Conservation (phyloP, 2,797 vertebrate species). For the Fistularia tabacaria region DNA sequence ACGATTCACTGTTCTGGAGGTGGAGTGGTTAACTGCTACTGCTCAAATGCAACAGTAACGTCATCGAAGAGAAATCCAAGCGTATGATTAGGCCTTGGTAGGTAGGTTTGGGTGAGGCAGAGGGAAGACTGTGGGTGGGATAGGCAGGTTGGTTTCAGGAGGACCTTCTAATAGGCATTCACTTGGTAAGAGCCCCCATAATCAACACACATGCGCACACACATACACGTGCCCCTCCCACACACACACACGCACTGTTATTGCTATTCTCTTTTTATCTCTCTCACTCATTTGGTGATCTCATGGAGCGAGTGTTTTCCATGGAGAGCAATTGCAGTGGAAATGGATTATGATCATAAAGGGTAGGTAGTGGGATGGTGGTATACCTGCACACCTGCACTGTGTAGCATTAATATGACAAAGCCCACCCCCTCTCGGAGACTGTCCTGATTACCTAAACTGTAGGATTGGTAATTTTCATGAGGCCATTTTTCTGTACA, state of each 20-base stretch:
- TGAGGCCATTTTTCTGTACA: conserved; percentile 15
- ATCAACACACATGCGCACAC: conserved; percentile 16
- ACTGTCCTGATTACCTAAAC: conserved; percentile 42
- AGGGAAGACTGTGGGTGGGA: conserved; percentile 59
- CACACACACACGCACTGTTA: conserved; percentile 12
- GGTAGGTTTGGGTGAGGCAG: conserved; percentile 51
- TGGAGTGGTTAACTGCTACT: conserved; percentile 45
- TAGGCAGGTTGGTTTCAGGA: conserved; percentile 52
- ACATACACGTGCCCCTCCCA: no score
- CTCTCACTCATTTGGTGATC: conserved; percentile 60
- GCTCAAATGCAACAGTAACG: conserved; percentile 42
- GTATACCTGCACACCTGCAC: conserved; percentile 37
- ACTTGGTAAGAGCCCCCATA: conserved; percentile 40
- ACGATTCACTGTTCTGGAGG: conserved; percentile 54
- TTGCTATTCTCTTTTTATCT: conserved; percentile 38
- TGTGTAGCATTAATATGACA: conserved; percentile 48
- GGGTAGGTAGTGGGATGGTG: conserved; percentile 53
- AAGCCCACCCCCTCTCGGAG: conserved; percentile 34
- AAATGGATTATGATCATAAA: conserved; percentile 74
- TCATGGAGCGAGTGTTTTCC: conserved; percentile 61
- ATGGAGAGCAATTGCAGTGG: conserved; percentile 68
- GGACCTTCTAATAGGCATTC: conserved; percentile 58
- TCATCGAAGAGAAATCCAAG: conserved; percentile 64
- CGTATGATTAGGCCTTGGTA: conserved; percentile 64
- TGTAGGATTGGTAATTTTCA: conserved; percentile 34